Evolutionary conservation across 2,888 invertebrate species (phyloP).

Genomic region (Lumbricus terrestris): DNA sequence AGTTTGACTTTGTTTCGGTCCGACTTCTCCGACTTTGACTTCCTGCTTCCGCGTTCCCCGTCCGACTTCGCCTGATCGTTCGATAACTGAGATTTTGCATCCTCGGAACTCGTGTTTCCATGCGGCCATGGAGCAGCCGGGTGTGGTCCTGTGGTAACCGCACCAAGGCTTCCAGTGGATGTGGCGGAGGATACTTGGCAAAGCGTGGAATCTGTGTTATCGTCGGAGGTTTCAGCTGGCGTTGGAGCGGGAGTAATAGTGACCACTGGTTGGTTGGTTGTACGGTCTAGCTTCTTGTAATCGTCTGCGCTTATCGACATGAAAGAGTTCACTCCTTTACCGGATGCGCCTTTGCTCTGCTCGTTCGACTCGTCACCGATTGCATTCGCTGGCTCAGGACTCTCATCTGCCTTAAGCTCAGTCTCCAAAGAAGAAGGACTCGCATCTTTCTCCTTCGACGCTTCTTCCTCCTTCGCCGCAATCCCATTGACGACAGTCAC

Average conservation of each 20-base stretch:
- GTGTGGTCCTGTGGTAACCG: not conserved
- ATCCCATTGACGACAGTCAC: not conserved
- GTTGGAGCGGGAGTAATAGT: not conserved
- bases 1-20: not conserved
- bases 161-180: not conserved
- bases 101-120: not conserved
- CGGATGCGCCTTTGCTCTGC: not conserved
- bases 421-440: not conserved
- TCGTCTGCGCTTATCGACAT: not conserved
- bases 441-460: not conserved
- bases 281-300: not conserved
- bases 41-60: slow-evolving; percentile 41
- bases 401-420: not conserved
- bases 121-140: not conserved
- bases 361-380: not conserved
- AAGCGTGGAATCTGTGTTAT: not conserved
- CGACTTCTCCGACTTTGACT: slow-evolving; percentile 43
- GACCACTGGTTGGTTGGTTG: not conserved
- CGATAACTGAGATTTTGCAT: not conserved
- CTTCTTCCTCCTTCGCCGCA: not conserved
- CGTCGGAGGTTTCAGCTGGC: not conserved
- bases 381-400: not conserved
- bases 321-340: not conserved
- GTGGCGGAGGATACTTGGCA: not conserved
- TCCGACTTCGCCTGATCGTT: not conserved